phyloP scores from a whole-genome alignment of 2,113 vertebrate species.

The Pedionomus torquatus region DNA sequence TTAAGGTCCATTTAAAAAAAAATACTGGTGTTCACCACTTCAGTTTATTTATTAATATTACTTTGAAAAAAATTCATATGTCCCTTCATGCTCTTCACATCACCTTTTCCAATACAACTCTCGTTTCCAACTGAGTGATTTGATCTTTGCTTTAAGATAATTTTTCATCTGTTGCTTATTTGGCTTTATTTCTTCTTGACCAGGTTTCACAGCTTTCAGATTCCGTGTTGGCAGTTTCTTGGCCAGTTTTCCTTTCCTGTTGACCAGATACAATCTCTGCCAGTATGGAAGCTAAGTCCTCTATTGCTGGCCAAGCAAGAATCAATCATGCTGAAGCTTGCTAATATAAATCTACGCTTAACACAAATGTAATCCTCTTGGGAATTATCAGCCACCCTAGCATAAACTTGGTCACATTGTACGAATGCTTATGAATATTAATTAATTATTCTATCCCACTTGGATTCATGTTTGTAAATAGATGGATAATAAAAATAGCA shows the following conservation, averaged over 20 bases:
- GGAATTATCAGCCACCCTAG: conserved; percentile 2
- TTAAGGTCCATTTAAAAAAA: not conserved
- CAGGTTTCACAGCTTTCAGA: conserved; percentile 63
- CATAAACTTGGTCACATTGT: conserved; percentile 24
- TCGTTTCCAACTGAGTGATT: not conserved
- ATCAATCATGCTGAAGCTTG: conserved; percentile 29
- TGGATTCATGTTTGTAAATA: conserved; percentile 16
- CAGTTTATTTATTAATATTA: not conserved
- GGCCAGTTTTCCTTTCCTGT: conserved; percentile 56
- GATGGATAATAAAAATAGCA: not conserved
- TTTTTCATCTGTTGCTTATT: conserved; percentile 68
- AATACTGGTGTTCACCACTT: not conserved
- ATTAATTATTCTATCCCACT: not conserved
- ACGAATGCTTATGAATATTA: not conserved
- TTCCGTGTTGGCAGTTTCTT: conserved; percentile 67
- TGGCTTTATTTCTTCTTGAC: conserved; percentile 66
- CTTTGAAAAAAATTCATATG: not conserved
- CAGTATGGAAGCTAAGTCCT: conserved; percentile 45
- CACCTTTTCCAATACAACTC: conserved; percentile 23
- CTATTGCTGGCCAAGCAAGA: conserved; percentile 37
- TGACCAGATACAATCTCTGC: conserved; percentile 64
- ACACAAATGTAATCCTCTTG: not conserved
- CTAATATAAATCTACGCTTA: not conserved
- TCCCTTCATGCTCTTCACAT: not conserved
- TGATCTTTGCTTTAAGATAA: conserved; percentile 54